phyloP scores from a whole-genome alignment of 2,113 vertebrate genomes.

The Pomatorhinus ruficollis region DNA sequence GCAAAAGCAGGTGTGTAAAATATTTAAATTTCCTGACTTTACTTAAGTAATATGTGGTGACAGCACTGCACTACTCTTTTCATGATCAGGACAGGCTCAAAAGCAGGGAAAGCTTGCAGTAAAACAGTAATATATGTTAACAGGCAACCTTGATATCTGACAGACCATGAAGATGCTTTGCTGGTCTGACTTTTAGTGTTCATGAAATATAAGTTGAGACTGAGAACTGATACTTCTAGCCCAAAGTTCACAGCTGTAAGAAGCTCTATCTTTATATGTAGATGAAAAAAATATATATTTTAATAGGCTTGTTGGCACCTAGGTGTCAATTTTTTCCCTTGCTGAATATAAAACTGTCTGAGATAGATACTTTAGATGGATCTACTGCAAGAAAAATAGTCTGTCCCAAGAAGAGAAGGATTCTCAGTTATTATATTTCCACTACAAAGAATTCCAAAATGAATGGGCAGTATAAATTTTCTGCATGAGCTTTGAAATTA shows the following conservation, averaged over 20 bases:
- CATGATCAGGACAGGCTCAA: not conserved
- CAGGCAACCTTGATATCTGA: not conserved
- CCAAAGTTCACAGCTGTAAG: not conserved
- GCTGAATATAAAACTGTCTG: not conserved
- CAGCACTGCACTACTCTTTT: not conserved
- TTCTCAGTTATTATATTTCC: not conserved
- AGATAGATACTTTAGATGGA: not conserved
- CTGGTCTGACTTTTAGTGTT: not conserved
- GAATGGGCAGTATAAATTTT: not conserved
- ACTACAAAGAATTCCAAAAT: not conserved
- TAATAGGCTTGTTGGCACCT: not conserved
- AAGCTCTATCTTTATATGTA: not conserved
- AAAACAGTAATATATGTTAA: not conserved
- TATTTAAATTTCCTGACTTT: not conserved
- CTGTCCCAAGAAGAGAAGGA: not conserved
- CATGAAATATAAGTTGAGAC: not conserved
- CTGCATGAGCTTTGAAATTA: not conserved
- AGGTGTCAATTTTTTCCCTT: not conserved
- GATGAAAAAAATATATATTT: not conserved
- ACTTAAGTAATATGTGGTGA: not conserved
- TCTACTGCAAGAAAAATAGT: not conserved
- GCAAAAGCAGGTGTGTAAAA: not conserved
- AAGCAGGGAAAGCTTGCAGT: not conserved
- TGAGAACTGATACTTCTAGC: not conserved
- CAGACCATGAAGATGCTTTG: not conserved